Percentiles rank a stretch among this genome's conserved stretches.
phyloP scores from a whole-genome alignment of 2,113 vertebrate species.

The Lasiurus cinereus region DNA sequence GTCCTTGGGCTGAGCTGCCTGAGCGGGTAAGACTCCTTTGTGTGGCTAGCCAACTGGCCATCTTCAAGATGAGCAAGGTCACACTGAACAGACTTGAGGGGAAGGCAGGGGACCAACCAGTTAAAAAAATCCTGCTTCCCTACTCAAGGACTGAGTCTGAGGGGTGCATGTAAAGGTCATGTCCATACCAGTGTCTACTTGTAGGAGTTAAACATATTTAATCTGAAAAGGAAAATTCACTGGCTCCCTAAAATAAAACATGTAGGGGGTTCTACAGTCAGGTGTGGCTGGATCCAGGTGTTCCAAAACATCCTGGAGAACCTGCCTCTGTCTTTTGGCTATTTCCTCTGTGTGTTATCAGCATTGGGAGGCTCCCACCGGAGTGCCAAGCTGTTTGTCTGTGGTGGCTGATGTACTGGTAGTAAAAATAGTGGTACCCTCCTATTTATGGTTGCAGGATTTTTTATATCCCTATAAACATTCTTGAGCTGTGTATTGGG shows the following conservation, averaged over 20 bases:
- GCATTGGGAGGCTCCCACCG: neutral
- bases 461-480: neutral
- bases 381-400: neutral
- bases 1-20: neutral
- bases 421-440: neutral
- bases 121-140: neutral
- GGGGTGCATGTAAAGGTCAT: neutral
- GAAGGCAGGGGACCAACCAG: fast-evolving
- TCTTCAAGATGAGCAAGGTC: neutral
- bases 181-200: neutral
- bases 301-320: neutral
- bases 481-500: neutral
- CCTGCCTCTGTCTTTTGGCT: neutral
- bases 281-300: neutral
- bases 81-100: neutral
- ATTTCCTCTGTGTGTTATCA: neutral
- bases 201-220: neutral
- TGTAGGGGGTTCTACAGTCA: neutral
- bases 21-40: neutral
- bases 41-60: too few species aligned
- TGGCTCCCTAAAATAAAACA: neutral
- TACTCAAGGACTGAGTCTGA: neutral
- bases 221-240: neutral
- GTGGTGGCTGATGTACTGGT: neutral
- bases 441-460: neutral